Base-by-base conservation (phyloP, 2,797 vertebrate species). In the Rhinella marina region DNA sequence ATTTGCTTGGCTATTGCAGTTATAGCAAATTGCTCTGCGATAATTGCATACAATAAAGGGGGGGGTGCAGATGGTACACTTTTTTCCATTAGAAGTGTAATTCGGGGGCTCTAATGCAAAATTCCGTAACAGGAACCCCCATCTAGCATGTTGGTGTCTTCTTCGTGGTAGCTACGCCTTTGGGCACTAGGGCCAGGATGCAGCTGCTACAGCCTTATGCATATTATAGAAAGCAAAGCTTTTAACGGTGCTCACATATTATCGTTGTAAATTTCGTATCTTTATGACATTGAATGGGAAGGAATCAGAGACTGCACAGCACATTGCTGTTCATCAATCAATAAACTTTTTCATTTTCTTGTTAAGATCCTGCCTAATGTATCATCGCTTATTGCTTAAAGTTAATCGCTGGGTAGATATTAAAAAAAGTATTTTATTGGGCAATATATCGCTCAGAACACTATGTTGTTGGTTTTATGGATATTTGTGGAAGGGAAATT, bases 321-420 rank as follows among this genome's bases (percentile, higher is more conserved):
- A 21, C 16, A 17, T 52, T 50, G 72, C n/a, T 52, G 75, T 77
- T 77, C 75, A 77, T 77, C 23, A 23, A 54, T 54, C 75, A 25
- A 52, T 16, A 77, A 52, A 77, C n/a, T n/a, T 52, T 77, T 77
- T 77, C 12, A 77, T 54, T 27, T 77, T 77, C 75, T 77, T 25
- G 23, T 77, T 77, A 77, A 14, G 10, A 52, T 77, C 50, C n/a
- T 14, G 7, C 3, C 48, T 77, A 50, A n/a, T 54, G 54, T 77
- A 54, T 54, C n/a, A 48, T 73, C 32, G 21, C 70, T 41, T 41
- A 73, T 41, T 48, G 17, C 70, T 73, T 41, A 21, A 48, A 41
- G 14, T 73, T 2, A 17, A 21, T 41, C 70, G 10, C 32, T 4
- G 1, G 0, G 12, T n/a, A 77, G 75, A 77, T 54, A 77, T 77